phyloP scores from a whole-genome alignment of 2,797 vertebrate species.

The Malacoraja senta region DNA sequence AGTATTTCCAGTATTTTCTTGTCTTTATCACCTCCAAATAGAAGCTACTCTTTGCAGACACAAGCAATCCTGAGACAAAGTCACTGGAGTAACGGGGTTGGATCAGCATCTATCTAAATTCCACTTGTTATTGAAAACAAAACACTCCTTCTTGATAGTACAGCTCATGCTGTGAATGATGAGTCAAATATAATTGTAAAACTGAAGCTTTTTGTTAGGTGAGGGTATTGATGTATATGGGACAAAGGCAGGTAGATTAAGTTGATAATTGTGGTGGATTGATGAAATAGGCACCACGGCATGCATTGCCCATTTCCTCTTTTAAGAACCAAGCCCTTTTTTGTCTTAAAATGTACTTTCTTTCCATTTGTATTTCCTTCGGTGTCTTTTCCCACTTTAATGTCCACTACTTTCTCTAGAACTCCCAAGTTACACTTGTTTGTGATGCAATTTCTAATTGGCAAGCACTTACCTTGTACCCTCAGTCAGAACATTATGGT shows the following conservation, averaged over 20 bases:
- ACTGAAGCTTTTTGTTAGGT: not conserved
- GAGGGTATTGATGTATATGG: too few relatives aligned
- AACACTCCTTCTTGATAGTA: not conserved
- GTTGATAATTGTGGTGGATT: too few relatives aligned
- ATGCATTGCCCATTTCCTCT: too few relatives aligned
- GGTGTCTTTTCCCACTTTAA: not conserved
- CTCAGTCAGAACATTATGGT: not conserved
- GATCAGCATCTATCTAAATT: not conserved
- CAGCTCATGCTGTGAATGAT: not conserved
- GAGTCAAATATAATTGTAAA: not conserved
- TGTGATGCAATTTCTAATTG: not conserved
- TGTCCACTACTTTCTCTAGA: not conserved
- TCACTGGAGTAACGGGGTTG: too few relatives aligned
- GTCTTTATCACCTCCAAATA: too few relatives aligned
- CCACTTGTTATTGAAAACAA: not conserved
- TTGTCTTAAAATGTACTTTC: not conserved
- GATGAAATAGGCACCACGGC: too few relatives aligned
- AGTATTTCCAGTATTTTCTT: too few relatives aligned
- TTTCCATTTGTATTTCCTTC: not conserved
- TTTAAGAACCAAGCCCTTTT: not conserved
- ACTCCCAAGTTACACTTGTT: not conserved
- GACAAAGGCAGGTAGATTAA: not conserved
- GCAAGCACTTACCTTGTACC: not conserved
- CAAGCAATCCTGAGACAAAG: too few relatives aligned
- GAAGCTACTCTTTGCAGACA: too few relatives aligned